Base-by-base conservation (phyloP, 2,797 vertebrate genomes). In the Sebastes ruberrimus region DNA sequence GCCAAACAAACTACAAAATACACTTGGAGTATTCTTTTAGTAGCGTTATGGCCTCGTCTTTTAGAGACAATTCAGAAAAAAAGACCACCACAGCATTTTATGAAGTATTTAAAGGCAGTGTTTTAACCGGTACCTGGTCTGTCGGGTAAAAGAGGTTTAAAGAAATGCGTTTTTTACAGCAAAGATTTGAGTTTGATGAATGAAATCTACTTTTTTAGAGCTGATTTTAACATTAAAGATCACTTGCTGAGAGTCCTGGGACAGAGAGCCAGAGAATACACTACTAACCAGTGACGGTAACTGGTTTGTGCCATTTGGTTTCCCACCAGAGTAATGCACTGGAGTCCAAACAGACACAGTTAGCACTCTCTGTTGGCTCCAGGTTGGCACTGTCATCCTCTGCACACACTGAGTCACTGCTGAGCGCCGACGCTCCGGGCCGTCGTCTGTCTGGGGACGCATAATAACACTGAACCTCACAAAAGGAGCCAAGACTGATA, bases 331-430 rank as follows among this genome's bases (percentile, higher is more conserved):
- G 53, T 88, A 69, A 76, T 67, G 62, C 64, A 59, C n/a, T 66
- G 8, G 53, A 74, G 70, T 88, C 72, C 72, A 86, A 84, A 83
- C 13, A 90, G 80, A 90, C 84, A 90, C 80, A 85, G 88, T 89
- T 86, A 92, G 76, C 74, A 55, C 81, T 89, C 61, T 74, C 67
- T 74, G 76, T 78, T 72, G 81, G 86, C 57, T 88, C 68, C 80
- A 87, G 78, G 74, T 87, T 88, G 85, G 81, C 76, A 63, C 74
- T 22, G 84, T 20, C 86, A 71, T 89, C 67, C 73, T 66, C 63
- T 76, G 85, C 81, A 76, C 71, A 76, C 73, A 56, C 82, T 89
- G 88, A 92, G 82, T 90, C 91, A 90, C 84, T 49, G 88, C 88
- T 85, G 80, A 87, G 71, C 56, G 76, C 73, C 16, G 22, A 71